These are phyloP conservation scores for Drosophila jambulina DNA, from an alignment of 1,140 invertebrate species.

Conservation along the genomic window DNA sequence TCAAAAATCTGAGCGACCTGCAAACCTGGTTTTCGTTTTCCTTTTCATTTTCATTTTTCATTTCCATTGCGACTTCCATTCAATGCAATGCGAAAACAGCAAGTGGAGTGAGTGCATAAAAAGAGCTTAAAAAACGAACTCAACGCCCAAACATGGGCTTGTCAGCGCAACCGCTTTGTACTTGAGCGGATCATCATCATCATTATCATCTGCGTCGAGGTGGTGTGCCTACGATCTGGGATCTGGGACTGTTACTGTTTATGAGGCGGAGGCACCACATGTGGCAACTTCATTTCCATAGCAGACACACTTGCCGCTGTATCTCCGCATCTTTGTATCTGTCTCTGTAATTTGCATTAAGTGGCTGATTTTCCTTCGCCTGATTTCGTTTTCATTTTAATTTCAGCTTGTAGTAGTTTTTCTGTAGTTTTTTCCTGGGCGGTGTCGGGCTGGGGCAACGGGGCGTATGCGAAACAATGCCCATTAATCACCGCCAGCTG, in stretches of 20 bases:
- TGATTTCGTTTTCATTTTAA: conserved; percentile 47
- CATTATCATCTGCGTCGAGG: conserved; percentile 36
- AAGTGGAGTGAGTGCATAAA: conserved; percentile 14
- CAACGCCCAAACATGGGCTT: conserved; percentile 64
- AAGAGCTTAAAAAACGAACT: conserved; percentile 33
- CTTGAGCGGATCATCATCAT: conserved; percentile 38
- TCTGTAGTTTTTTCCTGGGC: conserved; percentile 10
- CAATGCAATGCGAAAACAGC: conserved; percentile 58
- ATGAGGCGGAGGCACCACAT: conserved; percentile 66
- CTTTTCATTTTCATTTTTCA: conserved; percentile 72
- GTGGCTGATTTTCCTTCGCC: conserved; percentile 56
- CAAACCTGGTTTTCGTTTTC: conserved; percentile 80
- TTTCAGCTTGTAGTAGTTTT: conserved; percentile 17
- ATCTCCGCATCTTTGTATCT: conserved; percentile 41
- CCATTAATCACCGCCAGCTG: conserved; percentile 67
- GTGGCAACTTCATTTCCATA: conserved; percentile 61
- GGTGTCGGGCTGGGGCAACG: conserved; percentile 34
- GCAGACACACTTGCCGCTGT: conserved; percentile 56
- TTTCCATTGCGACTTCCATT: conserved; percentile 74
- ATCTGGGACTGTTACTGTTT: conserved; percentile 48
- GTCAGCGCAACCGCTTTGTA: conserved; percentile 59
- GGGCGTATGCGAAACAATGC: conserved; percentile 72
- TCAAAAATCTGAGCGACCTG: conserved; percentile 62
- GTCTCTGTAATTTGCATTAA: conserved; percentile 75
- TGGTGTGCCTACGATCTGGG: conserved; percentile 9